These are phyloP conservation scores for Tenthredo distinguenda DNA, from an alignment of 2,888 invertebrate genomes.

Conservation along the genomic window DNA sequence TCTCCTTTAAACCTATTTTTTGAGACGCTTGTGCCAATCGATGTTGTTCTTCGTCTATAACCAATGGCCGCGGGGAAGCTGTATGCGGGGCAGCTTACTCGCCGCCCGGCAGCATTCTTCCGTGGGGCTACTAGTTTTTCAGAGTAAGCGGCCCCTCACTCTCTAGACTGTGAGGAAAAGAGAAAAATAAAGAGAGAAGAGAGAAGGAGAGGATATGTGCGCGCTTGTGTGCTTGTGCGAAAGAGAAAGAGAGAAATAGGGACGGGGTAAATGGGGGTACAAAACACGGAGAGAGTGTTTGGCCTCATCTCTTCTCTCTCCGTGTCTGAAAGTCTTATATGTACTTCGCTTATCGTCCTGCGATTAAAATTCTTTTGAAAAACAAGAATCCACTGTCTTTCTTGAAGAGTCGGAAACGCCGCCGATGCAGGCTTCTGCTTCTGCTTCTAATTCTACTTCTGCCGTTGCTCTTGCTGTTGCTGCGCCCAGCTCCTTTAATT, in stretches of 20 bases:
- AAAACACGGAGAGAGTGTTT: conserved; percentile 42
- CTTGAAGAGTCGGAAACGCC: conserved; percentile 28
- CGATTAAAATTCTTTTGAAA: conserved; percentile 59
- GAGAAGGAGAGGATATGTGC: conserved; percentile 35
- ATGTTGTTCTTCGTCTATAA: conserved; percentile 5
- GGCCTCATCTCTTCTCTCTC: conserved; percentile 19
- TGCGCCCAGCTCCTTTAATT: background rate
- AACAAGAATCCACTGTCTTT: conserved; percentile 49
- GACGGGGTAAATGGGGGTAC: conserved; percentile 28
- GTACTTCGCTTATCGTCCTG: conserved; percentile 56
- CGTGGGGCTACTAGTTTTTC: conserved; percentile 70
- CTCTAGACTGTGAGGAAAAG: conserved; percentile 30
- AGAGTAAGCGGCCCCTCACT: conserved; percentile 61
- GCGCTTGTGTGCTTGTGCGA: conserved; percentile 41
- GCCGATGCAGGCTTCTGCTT: background rate
- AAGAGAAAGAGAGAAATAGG: conserved; percentile 44
- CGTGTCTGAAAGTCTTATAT: conserved; percentile 29
- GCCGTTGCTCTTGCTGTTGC: background rate
- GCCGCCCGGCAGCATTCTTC: conserved; percentile 66
- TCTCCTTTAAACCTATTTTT: background rate
- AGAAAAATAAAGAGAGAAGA: conserved; percentile 54
- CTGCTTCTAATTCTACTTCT: background rate
- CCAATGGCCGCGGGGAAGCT: background rate
- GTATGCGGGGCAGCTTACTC: conserved; percentile 25
- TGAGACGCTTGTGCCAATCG: background rate